Conservation (phyloP, 2,797 vertebrate genomes). For the Garrulus glandarius region DNA sequence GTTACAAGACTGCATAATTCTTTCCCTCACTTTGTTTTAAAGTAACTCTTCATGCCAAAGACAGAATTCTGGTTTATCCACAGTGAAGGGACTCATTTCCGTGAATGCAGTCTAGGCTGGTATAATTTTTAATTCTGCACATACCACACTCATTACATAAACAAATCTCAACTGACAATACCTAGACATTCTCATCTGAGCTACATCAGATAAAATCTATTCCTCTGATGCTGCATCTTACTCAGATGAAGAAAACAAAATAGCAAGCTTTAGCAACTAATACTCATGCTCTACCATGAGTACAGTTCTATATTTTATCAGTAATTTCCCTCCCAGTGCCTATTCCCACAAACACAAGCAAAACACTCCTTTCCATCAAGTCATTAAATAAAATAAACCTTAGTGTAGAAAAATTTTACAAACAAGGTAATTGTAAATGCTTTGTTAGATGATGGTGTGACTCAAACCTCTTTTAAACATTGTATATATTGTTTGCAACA, state of each 20-base stretch:
- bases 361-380: neutral
- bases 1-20: neutral
- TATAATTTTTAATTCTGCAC: neutral
- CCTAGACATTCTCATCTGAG: neutral
- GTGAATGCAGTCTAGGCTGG: neutral
- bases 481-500: neutral
- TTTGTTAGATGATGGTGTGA: neutral
- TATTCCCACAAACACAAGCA: neutral
- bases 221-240: neutral
- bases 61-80: neutral
- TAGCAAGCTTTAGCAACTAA: neutral
- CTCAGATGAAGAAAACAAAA: neutral
- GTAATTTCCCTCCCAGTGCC: neutral
- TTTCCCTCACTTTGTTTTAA: neutral
- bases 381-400: neutral
- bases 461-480: neutral
- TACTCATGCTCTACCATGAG: accelerated
- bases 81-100: neutral
- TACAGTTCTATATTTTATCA: neutral
- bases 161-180: neutral
- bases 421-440: neutral
- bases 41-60: neutral
- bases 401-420: neutral
- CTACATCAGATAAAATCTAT: neutral
- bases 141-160: neutral